Evolutionary conservation across 2,797 vertebrate species (phyloP).

Genomic region (Tapirus indicus): DNA sequence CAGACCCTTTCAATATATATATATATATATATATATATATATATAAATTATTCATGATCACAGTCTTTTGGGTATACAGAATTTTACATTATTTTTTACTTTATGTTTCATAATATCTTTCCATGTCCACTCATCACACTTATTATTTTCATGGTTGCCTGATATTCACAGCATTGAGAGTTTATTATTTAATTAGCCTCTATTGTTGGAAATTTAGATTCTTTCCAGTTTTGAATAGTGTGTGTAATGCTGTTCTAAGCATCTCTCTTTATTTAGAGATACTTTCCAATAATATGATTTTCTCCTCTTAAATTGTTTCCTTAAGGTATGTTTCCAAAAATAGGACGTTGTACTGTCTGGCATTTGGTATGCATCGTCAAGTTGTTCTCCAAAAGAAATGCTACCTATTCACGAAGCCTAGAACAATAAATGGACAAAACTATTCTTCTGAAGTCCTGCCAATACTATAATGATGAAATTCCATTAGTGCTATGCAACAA

Average conservation of each 20-base stretch:
- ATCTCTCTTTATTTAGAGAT: slow-evolving; percentile 6
- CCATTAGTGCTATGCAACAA: background rate
- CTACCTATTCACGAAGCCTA: background rate
- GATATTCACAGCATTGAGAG: background rate
- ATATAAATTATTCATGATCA: slow-evolving; percentile 32
- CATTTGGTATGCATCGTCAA: background rate
- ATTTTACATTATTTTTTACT: slow-evolving; percentile 43
- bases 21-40: background rate
- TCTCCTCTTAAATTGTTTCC: slow-evolving; percentile 46
- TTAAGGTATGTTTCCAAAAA: slow-evolving; percentile 33
- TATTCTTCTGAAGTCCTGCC: background rate
- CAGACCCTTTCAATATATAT: background rate
- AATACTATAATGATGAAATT: background rate
- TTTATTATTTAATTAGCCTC: background rate
- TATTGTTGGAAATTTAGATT: background rate
- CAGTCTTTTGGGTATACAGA: background rate
- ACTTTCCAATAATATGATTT: slow-evolving; percentile 49
- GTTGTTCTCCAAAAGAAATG: slow-evolving; percentile 14
- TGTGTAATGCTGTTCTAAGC: background rate
- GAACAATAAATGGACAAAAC: background rate
- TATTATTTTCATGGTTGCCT: slow-evolving; percentile 9
- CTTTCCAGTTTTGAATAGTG: background rate
- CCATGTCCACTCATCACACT: background rate
- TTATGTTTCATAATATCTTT: slow-evolving; percentile 11
- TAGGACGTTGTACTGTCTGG: background rate